Conservation (phyloP, 2,113 vertebrate species). For the Calyptomena viridis region DNA sequence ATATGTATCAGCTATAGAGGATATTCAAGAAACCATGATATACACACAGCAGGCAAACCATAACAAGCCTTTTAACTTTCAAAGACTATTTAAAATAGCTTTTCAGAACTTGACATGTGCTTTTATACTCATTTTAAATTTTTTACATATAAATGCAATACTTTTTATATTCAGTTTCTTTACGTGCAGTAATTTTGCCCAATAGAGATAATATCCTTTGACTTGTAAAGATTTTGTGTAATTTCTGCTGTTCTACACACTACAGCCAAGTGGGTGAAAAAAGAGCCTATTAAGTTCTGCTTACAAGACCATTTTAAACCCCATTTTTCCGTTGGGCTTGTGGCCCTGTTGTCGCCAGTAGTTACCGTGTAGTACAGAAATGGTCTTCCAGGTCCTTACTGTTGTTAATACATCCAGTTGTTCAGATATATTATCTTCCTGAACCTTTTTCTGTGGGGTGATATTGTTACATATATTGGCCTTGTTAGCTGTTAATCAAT, state of each 20-base stretch:
- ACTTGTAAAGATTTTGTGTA: constrained; percentile 43
- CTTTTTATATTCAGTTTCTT: constrained; percentile 54
- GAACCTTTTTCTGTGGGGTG: neutral
- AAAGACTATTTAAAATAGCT: constrained; percentile 42
- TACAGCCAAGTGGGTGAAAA: constrained; percentile 45
- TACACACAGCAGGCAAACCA: constrained; percentile 4
- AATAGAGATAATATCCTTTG: constrained; percentile 3
- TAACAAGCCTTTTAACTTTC: constrained; percentile 28
- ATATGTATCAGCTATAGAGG: neutral
- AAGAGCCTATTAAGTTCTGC: neutral
- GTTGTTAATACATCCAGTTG: neutral
- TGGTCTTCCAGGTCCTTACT: constrained; percentile 42
- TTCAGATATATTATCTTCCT: constrained; percentile 17
- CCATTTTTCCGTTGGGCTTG: constrained; percentile 10
- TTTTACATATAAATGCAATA: constrained; percentile 59
- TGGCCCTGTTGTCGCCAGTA: constrained; percentile 5
- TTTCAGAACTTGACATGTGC: constrained; percentile 40
- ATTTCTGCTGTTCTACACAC: constrained; percentile 52
- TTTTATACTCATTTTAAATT: constrained; percentile 46
- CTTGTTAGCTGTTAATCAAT: constrained; percentile 27
- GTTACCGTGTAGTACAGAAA: constrained; percentile 21
- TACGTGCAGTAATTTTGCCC: constrained; percentile 35
- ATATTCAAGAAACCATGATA: constrained; percentile 7
- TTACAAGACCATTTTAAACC: constrained; percentile 6
- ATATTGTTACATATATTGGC: constrained; percentile 33